Evolutionary conservation across 2,113 vertebrate species (phyloP).

Genomic region (Atlantisia rogersi): DNA sequence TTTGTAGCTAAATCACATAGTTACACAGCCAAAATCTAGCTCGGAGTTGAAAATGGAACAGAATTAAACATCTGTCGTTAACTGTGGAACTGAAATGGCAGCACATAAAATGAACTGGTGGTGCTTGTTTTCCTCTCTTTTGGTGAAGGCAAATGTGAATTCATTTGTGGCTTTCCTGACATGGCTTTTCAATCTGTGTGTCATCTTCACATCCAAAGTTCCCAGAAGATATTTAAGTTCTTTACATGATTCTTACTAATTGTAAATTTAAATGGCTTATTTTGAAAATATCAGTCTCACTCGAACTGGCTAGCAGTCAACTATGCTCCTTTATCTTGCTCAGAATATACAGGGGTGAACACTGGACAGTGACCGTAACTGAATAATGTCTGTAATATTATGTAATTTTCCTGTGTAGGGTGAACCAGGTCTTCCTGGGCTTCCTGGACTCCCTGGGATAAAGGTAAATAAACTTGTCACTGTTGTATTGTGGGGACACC

Average conservation of each 20-base stretch:
- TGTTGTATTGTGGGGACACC: not conserved
- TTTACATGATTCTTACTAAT: not conserved
- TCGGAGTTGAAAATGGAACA: slow-evolving; percentile 14
- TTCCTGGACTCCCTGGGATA: slow-evolving; percentile 99
- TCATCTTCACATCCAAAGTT: not conserved
- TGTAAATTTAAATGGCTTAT: slow-evolving; percentile 2
- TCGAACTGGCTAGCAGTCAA: not conserved
- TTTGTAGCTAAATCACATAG: slow-evolving; percentile 3
- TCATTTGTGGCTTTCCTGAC: not conserved
- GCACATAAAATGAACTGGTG: not conserved
- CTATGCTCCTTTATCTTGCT: not conserved
- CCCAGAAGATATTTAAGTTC: not conserved
- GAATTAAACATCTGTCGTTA: slow-evolving; percentile 25
- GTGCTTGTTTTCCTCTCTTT: not conserved
- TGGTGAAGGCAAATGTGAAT: not conserved
- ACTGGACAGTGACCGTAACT: not conserved
- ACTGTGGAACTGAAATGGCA: not conserved
- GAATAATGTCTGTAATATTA: slow-evolving; percentile 84
- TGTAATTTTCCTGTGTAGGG: slow-evolving; percentile 96
- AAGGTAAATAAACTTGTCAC: slow-evolving; percentile 89
- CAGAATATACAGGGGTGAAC: slow-evolving; percentile 32
- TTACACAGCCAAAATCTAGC: slow-evolving; percentile 11
- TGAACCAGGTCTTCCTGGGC: slow-evolving; percentile 99
- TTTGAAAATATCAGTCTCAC: slow-evolving; percentile 37
- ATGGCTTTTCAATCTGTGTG: not conserved